phyloP scores from a whole-genome alignment of 2,797 vertebrate species.

The Synaphobranchus kaupii region DNA sequence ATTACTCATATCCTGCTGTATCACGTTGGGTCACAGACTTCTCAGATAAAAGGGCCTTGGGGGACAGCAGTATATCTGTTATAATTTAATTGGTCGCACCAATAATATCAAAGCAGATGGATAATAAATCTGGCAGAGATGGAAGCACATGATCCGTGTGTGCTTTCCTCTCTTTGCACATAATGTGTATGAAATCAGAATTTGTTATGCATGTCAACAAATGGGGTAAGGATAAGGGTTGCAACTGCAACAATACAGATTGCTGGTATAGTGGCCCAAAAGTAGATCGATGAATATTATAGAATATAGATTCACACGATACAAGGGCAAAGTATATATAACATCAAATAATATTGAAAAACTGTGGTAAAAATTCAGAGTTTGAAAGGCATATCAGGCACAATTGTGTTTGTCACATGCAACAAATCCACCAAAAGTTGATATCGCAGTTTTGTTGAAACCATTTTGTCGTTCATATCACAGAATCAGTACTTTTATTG shows the following conservation, averaged over 20 bases:
- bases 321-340: no score
- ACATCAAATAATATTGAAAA: no score
- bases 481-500: no score
- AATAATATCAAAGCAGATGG: constrained; percentile 32
- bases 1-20: constrained; percentile 5
- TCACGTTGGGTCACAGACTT: constrained; percentile 13
- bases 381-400: no score
- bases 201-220: constrained; percentile 3
- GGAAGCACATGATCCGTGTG: constrained; percentile 21
- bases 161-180: background rate
- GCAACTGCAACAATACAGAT: background rate
- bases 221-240: background rate
- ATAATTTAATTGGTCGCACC: constrained; percentile 30
- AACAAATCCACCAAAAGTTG: no score
- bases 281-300: background rate
- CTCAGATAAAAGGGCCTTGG: constrained; percentile 20
- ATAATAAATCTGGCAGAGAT: constrained; percentile 22
- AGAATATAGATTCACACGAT: no score
- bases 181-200: background rate
- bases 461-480: no score
- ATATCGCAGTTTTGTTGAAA: no score
- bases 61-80: constrained; percentile 19
- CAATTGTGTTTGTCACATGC: no score
- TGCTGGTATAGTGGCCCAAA: background rate
- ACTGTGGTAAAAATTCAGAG: no score